Percentiles rank a stretch among this genome's conserved stretches.
phyloP scores from a whole-genome alignment of 2,888 invertebrate species.

The Brenthis hecate region DNA sequence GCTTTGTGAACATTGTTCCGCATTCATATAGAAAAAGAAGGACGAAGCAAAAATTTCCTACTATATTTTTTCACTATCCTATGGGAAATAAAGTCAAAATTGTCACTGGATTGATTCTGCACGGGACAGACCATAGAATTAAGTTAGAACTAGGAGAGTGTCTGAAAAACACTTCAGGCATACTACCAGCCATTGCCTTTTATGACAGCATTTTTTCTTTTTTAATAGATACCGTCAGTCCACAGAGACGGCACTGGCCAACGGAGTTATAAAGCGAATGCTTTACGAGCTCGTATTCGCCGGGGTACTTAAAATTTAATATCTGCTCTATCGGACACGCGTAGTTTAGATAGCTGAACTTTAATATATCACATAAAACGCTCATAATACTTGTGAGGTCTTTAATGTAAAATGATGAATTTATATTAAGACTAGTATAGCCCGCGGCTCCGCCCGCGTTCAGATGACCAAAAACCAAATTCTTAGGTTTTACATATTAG shows the following conservation, averaged over 20 bases:
- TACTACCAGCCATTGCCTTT: constrained; percentile 18
- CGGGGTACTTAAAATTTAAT: constrained; percentile 33
- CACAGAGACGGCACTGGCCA: constrained; percentile 13
- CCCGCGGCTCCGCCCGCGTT: too few species aligned
- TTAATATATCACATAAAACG: constrained; percentile 25
- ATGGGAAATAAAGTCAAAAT: too few species aligned
- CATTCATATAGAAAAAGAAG: too few species aligned
- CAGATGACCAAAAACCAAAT: too few species aligned
- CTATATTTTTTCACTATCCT: too few species aligned
- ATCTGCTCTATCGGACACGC: constrained; percentile 32
- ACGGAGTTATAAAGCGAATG: constrained; percentile 31
- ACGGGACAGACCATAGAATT: not conserved
- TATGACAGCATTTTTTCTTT: constrained; percentile 13
- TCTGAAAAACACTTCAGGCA: constrained; percentile 8
- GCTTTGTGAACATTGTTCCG: too few species aligned
- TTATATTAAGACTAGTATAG: not conserved
- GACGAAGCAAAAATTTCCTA: too few species aligned
- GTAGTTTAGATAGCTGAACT: constrained; percentile 33
- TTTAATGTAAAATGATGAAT: not conserved
- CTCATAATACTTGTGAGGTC: constrained; percentile 22
- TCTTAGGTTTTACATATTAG: too few species aligned
- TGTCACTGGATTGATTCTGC: too few species aligned
- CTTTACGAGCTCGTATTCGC: constrained; percentile 35
- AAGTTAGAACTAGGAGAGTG: not conserved
- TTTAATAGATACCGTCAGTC: constrained; percentile 16